phyloP scores from a whole-genome alignment of 2,113 vertebrate genomes.

The Nasalis larvatus region DNA sequence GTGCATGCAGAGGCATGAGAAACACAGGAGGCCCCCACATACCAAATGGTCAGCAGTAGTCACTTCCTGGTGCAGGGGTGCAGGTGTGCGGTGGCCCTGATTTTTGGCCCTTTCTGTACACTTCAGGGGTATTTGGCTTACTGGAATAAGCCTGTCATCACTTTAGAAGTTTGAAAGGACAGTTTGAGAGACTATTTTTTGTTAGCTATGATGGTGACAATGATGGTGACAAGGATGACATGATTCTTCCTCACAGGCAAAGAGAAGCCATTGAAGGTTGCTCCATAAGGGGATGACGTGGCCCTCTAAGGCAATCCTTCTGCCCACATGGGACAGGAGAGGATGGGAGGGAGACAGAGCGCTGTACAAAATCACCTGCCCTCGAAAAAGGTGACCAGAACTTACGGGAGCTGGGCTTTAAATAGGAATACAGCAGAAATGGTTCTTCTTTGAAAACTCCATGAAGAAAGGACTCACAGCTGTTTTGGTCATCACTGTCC shows the following conservation, averaged over 20 bases:
- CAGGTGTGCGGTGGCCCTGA: background rate
- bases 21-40: background rate
- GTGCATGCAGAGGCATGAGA: rapidly evolving
- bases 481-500: rapidly evolving
- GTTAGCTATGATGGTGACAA: background rate
- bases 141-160: background rate
- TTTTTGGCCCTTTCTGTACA: background rate
- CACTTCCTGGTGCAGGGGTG: rapidly evolving
- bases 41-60: rapidly evolving
- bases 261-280: background rate
- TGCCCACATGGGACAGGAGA: background rate
- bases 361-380: background rate
- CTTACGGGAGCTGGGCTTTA: background rate
- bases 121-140: background rate
- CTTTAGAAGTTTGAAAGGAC: background rate
- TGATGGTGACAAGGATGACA: too few species aligned
- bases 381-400: background rate
- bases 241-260: background rate
- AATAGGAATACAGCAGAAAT: background rate
- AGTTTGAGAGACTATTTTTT: background rate
- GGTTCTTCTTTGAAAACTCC: background rate
- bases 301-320: background rate
- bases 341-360: background rate
- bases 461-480: background rate
- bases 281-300: too few species aligned